Base-by-base conservation (phyloP, 2,888 invertebrate genomes). In the Parochlus steinenii region DNA sequence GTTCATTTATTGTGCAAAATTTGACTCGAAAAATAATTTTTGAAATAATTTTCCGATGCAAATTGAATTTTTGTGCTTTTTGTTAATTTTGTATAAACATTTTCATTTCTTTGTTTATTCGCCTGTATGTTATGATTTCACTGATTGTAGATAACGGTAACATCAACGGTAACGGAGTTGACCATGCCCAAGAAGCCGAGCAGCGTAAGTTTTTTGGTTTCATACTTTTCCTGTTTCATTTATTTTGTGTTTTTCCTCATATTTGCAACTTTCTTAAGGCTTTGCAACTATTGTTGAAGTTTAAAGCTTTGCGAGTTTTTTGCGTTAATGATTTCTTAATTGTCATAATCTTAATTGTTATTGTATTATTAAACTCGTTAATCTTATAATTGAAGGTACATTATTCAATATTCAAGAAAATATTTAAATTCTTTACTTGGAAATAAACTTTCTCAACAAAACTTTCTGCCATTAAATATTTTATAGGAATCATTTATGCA, bases 121-220 rank as follows among this genome's bases (percentile, higher is more conserved):
- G n/a, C n/a, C n/a, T n/a, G n/a, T n/a, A n/a, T n/a, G n/a, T n/a
- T n/a, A n/a, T n/a, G n/a, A n/a, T n/a, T n/a, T n/a, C n/a, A n/a
- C n/a, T n/a, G n/a, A n/a, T n/a, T n/a, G n/a, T n/a, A n/a, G n/a
- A n/a, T n/a, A n/a, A n/a, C n/a, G n/a, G n/a, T n/a, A n/a, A n/a
- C n/a, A n/a, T n/a, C 16, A 36, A 36, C 23, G 33, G 33, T 18
- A 33, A 33, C 12, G 36, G 36, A 15, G 18, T 36, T 36, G 36
- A 36, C 25, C 36, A 36, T 18, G 15, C 54, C 49, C 53, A 55
- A 48, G 57, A 57, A 54, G 52, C 51, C 44, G 57, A 58, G 51
- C 36, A 36, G 25, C 36, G 36, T 36, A 36, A 36, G 36, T 36
- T 23, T n/a, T 11, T 22, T 3, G 10, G 6, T 12, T 7, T 7